Evolutionary conservation across 2,113 vertebrate genomes (phyloP), one percentile per base, ranked within the genome.

Genomic region (Lethenteron camtschaticum): DNA sequence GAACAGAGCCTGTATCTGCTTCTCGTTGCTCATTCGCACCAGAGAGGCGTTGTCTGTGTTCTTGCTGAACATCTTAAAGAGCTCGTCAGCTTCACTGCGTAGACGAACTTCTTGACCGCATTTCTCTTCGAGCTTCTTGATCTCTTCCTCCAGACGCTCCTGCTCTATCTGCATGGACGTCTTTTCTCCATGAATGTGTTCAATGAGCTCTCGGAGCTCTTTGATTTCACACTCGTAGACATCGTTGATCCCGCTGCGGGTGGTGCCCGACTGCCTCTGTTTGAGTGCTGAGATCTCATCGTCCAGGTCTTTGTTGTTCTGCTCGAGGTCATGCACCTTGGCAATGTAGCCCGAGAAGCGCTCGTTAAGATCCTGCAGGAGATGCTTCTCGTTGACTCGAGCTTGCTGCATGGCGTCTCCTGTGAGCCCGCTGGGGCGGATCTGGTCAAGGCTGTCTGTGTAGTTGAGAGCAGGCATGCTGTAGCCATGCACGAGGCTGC

Each of bases 301-400:
- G 73, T 83, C 79, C 20, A 83, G 74, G 8, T 76, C 73, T 2
- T 74, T 74, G 71, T 84, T 84, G 24, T 82, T 79, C 24, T 66
- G 70, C 71, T 83, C 79, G 68, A 83, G 77, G 12, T 74, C 75
- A 69, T 76, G 81, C 70, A 83, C 82, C 73, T 79, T 84, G 11
- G 80, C 77, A 66, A 82, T 81, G 74, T 81, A 84, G 2, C 78
- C 77, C 0, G 81, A 78, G 2, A 84, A 80, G 2, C 83, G 81
- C 14, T 77, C 77, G 72, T 83, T 84, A 16, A 83, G 76, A 12
- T 78, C 79, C 2, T 71, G 80, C 66, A 84, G 78, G 71, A 73
- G 2, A 56, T 83, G 75, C 70, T 79, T 83, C 72, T 82, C 81
- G 3, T 77, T 77, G 41, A 41, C 41, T 41, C 41, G 41, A 41